Evolutionary conservation across 2,113 vertebrate species (phyloP), one percentile per base, ranked within the genome.

Genomic region (Dicerorhinus sumatrensis): DNA sequence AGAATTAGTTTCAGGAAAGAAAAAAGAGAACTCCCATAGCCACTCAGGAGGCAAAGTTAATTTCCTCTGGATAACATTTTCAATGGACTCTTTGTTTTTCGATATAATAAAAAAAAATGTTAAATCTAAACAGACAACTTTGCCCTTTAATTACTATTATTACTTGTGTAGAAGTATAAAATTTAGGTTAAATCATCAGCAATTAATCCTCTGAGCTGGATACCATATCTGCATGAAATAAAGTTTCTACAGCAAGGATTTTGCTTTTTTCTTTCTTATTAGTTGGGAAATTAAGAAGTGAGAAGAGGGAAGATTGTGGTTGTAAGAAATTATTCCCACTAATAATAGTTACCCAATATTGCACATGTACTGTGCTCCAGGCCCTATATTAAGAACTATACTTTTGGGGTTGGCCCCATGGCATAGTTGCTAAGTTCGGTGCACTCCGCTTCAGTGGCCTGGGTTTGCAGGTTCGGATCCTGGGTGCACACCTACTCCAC

Each of bases 1-100:
- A 63, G 23, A 92, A 67, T 60, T 70, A 48, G 0, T 93, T 93
- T 91, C 63, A 54, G 51, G 13, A 17, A 31, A 11, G 42, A 42
- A 54, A 51, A 42, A 89, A 76, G 63, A 88, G 5, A 60, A 56
- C 9, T 42, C 42, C 21, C 67, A 73, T 27, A 87, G 56, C 11
- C n/a, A 75, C 27, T 46, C 1, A 75, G 25, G 17, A 82, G 48
- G 31, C 14, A 87, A 82, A 60, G 36, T 58, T 23, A 73, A 94
- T 91, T 94, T 96, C 75, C 36, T 88, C 9, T 67, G 29, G 46
- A 20, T 46, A 88, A 42, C 51, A 88, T 76, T 90, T 88, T 90
- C 62, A 91, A 69, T 51, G 56, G 63, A 46, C 8, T 73, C n/a
- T 65, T 75, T 81, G 42, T 76, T 90, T 96, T 94, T 65, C 88